Evolutionary conservation across 2,113 vertebrate species (phyloP).

Genomic region (Engystomops pustulosus): DNA sequence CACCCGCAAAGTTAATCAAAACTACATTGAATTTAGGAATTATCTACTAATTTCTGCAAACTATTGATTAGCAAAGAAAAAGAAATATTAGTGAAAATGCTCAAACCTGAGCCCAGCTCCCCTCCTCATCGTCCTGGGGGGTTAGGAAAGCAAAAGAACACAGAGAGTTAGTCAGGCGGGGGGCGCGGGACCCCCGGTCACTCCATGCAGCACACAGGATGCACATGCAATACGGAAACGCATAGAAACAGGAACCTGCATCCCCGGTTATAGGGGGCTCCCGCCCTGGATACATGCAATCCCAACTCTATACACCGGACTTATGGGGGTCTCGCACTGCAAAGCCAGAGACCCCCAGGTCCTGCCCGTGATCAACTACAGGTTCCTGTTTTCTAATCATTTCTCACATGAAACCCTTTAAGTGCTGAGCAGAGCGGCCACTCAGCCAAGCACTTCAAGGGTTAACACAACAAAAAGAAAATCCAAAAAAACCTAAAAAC

Average conservation of each 20-base stretch:
- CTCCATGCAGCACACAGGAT: constrained; percentile 38
- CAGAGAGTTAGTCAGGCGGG: constrained; percentile 59
- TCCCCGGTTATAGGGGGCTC: not conserved
- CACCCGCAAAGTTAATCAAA: too few species aligned
- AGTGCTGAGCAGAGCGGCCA: not conserved
- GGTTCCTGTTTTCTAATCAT: constrained; percentile 43
- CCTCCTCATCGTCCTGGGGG: constrained; percentile 96
- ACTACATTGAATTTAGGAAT: too few species aligned
- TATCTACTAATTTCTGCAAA: not conserved
- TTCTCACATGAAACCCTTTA: constrained; percentile 37
- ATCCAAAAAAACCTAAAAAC: not conserved
- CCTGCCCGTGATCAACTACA: not conserved
- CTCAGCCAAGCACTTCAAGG: not conserved
- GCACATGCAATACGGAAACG: constrained; percentile 45
- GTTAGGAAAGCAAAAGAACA: constrained; percentile 89
- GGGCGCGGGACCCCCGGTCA: not conserved
- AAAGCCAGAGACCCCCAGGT: too few species aligned
- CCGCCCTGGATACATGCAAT: not conserved
- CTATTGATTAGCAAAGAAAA: constrained; percentile 33
- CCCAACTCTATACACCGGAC: not conserved
- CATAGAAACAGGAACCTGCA: constrained; percentile 31
- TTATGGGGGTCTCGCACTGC: not conserved
- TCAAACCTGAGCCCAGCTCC: constrained; percentile 99
- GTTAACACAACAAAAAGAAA: constrained; percentile 1
- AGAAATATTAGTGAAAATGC: constrained; percentile 70